A percentile compares a stretch with the other conserved stretches of the same genome.
Evolutionary conservation across 1,140 invertebrate genomes (phyloP).

Genomic region (Drosophila mauritiana): DNA sequence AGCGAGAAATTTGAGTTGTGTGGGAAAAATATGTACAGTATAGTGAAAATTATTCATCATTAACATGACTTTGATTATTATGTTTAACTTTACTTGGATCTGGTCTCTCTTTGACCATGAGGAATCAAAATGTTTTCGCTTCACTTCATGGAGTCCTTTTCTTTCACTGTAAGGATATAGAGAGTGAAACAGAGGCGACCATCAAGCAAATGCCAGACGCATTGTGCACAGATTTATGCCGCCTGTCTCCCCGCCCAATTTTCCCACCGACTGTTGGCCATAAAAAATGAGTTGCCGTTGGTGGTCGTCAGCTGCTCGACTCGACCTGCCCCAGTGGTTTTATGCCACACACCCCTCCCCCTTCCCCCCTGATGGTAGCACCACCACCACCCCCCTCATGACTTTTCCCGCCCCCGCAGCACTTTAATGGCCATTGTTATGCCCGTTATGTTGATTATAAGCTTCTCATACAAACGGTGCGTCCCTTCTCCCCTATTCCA

Average conservation of each 20-base stretch:
- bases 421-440: slow-evolving; percentile 66
- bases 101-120: background rate
- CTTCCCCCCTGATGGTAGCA: too few species aligned
- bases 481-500: background rate
- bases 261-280: slow-evolving; percentile 15
- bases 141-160: background rate
- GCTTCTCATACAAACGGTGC: slow-evolving; percentile 20
- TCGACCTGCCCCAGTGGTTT: slow-evolving; percentile 18
- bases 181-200: slow-evolving; percentile 20
- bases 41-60: too few species aligned
- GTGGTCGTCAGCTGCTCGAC: slow-evolving; percentile 37
- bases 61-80: too few species aligned
- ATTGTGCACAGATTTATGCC: slow-evolving; percentile 70
- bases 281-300: slow-evolving; percentile 59
- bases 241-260: slow-evolving; percentile 15
- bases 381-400: background rate
- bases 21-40: background rate
- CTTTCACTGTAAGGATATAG: background rate
- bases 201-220: slow-evolving; percentile 64
- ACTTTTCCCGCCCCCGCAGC: background rate
- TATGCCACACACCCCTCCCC: too few species aligned
- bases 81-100: background rate
- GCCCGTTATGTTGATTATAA: slow-evolving; percentile 68
- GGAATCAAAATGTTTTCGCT: background rate
- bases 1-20: background rate